Evolutionary conservation across 2,888 invertebrate genomes (phyloP).

Genomic region (Pyrrhopygopsis socrates): DNA sequence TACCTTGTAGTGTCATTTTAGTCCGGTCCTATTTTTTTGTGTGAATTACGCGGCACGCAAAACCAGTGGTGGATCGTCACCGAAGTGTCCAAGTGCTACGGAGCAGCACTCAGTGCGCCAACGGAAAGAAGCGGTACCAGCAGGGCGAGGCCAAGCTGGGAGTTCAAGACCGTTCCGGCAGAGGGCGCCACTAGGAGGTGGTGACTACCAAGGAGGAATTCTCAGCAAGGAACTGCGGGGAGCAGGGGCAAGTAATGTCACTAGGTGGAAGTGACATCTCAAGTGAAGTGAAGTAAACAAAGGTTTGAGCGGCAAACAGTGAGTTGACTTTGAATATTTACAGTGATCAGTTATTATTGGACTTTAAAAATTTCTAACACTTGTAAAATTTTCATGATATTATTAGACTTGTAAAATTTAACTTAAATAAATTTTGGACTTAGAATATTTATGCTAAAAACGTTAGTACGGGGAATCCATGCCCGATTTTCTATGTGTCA

Average conservation of each 20-base stretch:
- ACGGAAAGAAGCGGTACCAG: no score
- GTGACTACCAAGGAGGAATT: no score
- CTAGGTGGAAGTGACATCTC: background rate
- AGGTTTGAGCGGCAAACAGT: background rate
- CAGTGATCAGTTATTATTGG: background rate
- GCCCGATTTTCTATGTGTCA: conserved; percentile 10
- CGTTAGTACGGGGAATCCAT: conserved; percentile 20
- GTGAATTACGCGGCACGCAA: background rate
- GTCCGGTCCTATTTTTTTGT: no score
- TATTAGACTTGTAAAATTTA: no score
- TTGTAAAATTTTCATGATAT: no score
- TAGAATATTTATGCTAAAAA: conserved; percentile 18
- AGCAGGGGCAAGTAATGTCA: background rate
- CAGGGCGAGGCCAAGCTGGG: background rate
- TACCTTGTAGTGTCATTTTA: background rate
- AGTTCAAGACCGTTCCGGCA: background rate
- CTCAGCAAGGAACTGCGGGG: no score
- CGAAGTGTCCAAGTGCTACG: background rate
- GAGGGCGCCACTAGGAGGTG: conserved; percentile 8
- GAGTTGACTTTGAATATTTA: background rate
- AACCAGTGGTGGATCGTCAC: background rate
- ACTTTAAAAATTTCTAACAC: background rate
- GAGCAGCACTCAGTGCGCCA: background rate
- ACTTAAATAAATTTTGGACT: conserved; percentile 9
- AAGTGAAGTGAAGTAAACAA: background rate